Conservation (phyloP, 2,888 invertebrate species). For the Metellina segmentata region DNA sequence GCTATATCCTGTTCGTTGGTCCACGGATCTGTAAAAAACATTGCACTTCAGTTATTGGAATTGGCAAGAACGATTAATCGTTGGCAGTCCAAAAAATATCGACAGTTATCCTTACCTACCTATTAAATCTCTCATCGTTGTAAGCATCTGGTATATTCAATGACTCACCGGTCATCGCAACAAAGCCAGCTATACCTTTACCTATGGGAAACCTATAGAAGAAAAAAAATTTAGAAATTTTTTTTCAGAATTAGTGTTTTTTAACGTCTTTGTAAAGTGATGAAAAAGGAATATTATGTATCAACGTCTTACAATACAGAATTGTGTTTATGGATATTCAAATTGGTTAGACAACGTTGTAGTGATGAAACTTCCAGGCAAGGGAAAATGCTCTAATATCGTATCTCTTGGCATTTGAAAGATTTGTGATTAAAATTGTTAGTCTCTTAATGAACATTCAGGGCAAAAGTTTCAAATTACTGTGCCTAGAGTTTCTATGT, state of each 20-base stretch:
- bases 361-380: too few relatives aligned
- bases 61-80: not conserved
- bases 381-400: too few relatives aligned
- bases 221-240: not conserved
- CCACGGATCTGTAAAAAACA: constrained; percentile 81
- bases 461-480: too few relatives aligned
- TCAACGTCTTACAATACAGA: too few relatives aligned
- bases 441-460: too few relatives aligned
- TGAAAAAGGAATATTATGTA: not conserved
- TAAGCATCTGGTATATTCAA: constrained; percentile 92
- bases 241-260: not conserved
- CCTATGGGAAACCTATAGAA: constrained; percentile 85
- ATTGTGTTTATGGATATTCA: too few relatives aligned
- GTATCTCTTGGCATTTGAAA: too few relatives aligned
- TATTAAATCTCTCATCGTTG: constrained; percentile 88
- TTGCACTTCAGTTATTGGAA: not conserved
- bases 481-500: too few relatives aligned
- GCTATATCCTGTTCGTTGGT: constrained; percentile 83
- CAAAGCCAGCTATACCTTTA: constrained; percentile 91
- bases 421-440: too few relatives aligned
- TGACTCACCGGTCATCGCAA: constrained; percentile 89
- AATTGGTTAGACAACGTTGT: too few relatives aligned
- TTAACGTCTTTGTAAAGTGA: not conserved
- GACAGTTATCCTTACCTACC: constrained; percentile 77
- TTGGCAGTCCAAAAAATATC: not conserved